Base-by-base conservation (phyloP, 2,797 vertebrate genomes). In the Sebastes cheni region DNA sequence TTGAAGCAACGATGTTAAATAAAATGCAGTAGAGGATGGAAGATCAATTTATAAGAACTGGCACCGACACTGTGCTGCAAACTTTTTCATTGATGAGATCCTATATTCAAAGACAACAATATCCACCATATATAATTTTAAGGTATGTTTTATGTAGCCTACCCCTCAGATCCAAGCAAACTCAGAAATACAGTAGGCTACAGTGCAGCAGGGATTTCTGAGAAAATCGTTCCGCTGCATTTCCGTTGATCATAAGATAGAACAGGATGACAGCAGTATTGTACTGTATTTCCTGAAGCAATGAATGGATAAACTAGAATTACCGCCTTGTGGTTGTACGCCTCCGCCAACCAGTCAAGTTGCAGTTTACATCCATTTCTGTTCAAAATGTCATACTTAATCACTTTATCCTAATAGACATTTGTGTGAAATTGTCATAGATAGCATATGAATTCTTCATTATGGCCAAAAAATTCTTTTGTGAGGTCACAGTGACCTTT, bases 381-480 rank as follows among this genome's bases (percentile, higher is more conserved):
- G 50, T n/a, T 0, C 8, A 20, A 52, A n/a, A 52, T 52, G 8
- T 52, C 18, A 52, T 52, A 52, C 50, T 52, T 52, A 8, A 52
- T 52, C 46, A 52, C 18, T 52, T 52, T n/a, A 52, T 42, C 36
- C 36, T 39, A 39, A 2, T n/a, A 52, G 20, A 46, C 42, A 18
- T 46, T 52, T 52, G 18, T n/a, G 50, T 52, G 50, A 52, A 20
- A 52, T 52, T 52, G 8, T 52, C 50, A 52, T 52, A 52, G 0
- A 0, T 52, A 20, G 50, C 20, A 20, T 20, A 52, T 52, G 18
- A 52, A 52, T 0, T 20, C 20, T 9, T 52, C 18, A 20, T 20
- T n/a, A 52, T 52, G 50, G 50, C 20, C 20, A 52, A 52, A 52
- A 20, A 20, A 0, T 0, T n/a, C 0, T n/a, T 52, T 52, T n/a